phyloP scores from a whole-genome alignment of 35 echinoderm and acorn worm species.

The Lytechinus variegatus region DNA sequence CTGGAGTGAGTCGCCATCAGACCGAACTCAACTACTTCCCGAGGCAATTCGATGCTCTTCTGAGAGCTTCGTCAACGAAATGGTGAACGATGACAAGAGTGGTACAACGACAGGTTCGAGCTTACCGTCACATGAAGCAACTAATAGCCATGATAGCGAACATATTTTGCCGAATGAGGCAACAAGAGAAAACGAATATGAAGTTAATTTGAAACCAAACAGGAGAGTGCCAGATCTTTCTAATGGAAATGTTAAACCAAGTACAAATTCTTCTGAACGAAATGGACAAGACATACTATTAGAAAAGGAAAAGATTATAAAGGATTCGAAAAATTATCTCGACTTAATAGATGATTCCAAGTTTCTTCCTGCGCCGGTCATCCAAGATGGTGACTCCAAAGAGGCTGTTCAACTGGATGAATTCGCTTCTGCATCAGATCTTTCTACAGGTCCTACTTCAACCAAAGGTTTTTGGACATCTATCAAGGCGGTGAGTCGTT shows the following conservation, averaged over 20 bases:
- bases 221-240: not conserved
- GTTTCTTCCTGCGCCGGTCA: not conserved
- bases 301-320: not conserved
- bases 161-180: not conserved
- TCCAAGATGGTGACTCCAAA: not conserved
- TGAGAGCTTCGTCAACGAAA: not conserved
- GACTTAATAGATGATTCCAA: not conserved
- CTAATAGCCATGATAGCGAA: not conserved
- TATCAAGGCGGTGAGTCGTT: slow-evolving; percentile 10
- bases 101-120: not conserved
- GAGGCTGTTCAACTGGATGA: slow-evolving; percentile 36
- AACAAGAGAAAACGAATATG: not conserved
- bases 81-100: not conserved
- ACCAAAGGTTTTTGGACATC: slow-evolving; percentile 31
- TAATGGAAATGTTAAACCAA: not conserved
- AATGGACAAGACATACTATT: not conserved
- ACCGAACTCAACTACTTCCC: not conserved
- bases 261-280: not conserved
- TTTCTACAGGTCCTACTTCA: not conserved
- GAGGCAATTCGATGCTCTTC: not conserved
- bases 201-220: not conserved
- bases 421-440: not conserved
- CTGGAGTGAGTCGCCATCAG: slow-evolving; percentile 31
- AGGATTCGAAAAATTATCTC: slow-evolving; percentile 9
- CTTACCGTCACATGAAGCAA: not conserved